phyloP scores from a whole-genome alignment of 2,888 invertebrate genomes.

The Petrolisthes manimaculis region DNA sequence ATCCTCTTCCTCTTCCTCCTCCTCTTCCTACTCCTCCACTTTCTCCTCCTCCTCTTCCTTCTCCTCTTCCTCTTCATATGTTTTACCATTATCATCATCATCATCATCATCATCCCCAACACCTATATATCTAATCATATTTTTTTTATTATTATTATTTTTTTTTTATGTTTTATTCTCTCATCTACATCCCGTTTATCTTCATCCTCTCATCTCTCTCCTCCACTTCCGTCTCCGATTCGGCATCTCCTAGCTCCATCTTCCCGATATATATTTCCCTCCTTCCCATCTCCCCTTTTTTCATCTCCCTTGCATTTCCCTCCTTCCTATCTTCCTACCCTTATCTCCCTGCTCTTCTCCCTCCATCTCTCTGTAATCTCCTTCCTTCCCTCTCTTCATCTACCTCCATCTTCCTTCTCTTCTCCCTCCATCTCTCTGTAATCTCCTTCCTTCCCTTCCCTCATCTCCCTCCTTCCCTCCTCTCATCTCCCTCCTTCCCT shows the following conservation, averaged over 20 bases:
- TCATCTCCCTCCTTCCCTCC: not conserved
- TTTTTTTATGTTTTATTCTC: not conserved
- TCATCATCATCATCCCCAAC: not conserved
- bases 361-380: not conserved
- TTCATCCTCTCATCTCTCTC: no score
- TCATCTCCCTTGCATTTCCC: not conserved
- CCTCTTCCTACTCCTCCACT: not conserved
- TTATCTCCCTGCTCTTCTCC: not conserved
- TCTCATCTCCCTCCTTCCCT: not conserved
- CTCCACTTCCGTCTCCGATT: no score
- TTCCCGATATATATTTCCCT: no score
- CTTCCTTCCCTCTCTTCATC: not conserved
- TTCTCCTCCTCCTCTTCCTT: not conserved
- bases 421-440: not conserved
- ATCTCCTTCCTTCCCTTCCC: not conserved
- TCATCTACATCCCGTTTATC: no score
- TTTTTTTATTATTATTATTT: not conserved
- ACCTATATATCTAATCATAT: not conserved
- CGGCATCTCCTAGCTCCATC: no score
- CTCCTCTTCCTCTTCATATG: not conserved
- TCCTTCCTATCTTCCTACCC: not conserved
- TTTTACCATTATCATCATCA: not conserved
- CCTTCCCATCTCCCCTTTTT: not conserved
- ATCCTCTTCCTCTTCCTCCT: not conserved
- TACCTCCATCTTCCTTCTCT: not conserved